Evolutionary conservation across 2,797 vertebrate genomes (phyloP), one percentile per base, ranked within the genome.

Genomic region (Podarcis siculus): DNA sequence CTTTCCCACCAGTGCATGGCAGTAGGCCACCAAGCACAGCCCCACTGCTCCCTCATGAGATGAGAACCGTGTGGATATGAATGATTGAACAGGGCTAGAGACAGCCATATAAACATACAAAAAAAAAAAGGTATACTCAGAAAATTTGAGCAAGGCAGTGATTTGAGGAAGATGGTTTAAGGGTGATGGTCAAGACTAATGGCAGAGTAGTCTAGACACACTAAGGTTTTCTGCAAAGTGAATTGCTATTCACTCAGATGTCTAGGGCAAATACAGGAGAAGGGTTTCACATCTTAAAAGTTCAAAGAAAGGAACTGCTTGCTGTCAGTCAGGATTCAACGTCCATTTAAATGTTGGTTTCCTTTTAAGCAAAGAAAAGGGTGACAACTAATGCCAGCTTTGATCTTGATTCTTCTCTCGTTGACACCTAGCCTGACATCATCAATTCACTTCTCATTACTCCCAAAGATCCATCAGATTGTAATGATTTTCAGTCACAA

Each of bases 401-500:
- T 84, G 17, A 89, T 32, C 45, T 25, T 80, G 6, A 19, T 55
- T 85, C 86, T 89, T 88, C 79, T 88, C 2, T 7, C 42, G 84
- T 78, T 5, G 32, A 71, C 13, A 92, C 78, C 2, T 3, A 39
- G 61, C 84, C 81, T 87, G 89, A 90, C 64, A 89, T 45, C 39
- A 88, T 5, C 35, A 91, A 64, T 6, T 90, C 8, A 49, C 73
- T 89, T 86, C 30, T 55, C 71, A 76, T 87, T 71, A 72, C 66
- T 35, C 82, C 5, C 69, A 58, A 92, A 90, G 0, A 92, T 23
- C 8, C 0, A 91, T 72, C 72, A 89, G 25, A 77, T 61, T 79
- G 35, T 15, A 91, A 91, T 8, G 32, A 92, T 85, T 92, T 90
- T 84, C 91, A 89, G 30, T 76, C 61, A 79, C 89, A 92, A 72